These are phyloP conservation scores for Chaenodraco wilsoni DNA, from an alignment of 2,797 vertebrate species.

Conservation along the genomic window DNA sequence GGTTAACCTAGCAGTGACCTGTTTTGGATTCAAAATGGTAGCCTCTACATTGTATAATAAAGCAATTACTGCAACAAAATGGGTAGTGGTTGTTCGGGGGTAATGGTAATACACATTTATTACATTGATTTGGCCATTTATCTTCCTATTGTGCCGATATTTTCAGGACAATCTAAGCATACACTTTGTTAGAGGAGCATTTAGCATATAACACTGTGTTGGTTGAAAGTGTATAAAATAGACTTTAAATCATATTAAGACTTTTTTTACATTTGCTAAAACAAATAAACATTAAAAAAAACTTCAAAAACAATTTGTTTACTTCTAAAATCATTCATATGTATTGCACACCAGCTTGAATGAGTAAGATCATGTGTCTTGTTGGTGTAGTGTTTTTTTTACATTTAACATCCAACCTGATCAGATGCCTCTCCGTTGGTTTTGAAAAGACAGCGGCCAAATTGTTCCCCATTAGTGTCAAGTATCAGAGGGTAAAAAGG, in stretches of 20 bases:
- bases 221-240: background rate
- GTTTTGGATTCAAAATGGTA: conserved; percentile 19
- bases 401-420: conserved; percentile 18
- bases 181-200: background rate
- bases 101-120: background rate
- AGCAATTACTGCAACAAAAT: conserved; percentile 24
- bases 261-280: no score
- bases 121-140: background rate
- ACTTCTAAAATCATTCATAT: background rate
- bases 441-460: conserved; percentile 38
- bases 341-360: background rate
- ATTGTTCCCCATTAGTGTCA: conserved; percentile 66
- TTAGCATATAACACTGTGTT: background rate
- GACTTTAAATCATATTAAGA: no score
- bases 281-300: no score
- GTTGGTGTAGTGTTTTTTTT: background rate
- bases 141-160: conserved; percentile 10
- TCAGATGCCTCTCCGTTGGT: conserved; percentile 20
- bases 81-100: background rate
- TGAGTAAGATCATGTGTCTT: background rate
- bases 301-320: no score
- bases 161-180: background rate
- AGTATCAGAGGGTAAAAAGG: conserved; percentile 60
- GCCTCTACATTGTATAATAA: conserved; percentile 19
- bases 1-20: conserved; percentile 23